Percentiles rank a stretch among this genome's conserved stretches.
Evolutionary conservation across 2,888 invertebrate genomes (phyloP).

Genomic region (Cataglyphis rosenhaueri): DNA sequence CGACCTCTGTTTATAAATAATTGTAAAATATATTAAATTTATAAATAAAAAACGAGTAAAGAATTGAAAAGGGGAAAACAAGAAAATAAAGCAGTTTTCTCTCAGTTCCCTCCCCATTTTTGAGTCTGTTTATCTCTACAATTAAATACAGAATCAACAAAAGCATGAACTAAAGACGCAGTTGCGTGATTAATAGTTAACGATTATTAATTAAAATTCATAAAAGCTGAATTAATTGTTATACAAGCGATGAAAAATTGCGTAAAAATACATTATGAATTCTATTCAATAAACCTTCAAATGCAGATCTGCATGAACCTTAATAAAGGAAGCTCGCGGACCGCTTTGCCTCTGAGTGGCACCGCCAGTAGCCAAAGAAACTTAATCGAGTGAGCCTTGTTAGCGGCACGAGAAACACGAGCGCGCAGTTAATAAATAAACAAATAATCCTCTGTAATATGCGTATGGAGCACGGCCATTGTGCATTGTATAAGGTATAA

Average conservation of each 20-base stretch:
- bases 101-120: neutral
- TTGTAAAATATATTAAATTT: neutral
- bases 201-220: no score
- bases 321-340: neutral
- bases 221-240: neutral
- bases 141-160: neutral
- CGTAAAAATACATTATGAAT: neutral
- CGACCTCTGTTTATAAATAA: no score
- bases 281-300: neutral
- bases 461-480: slow-evolving; percentile 65
- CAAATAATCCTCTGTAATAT: slow-evolving; percentile 69
- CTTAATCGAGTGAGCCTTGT: slow-evolving; percentile 52
- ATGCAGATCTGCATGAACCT: neutral
- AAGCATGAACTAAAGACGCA: neutral
- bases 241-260: neutral
- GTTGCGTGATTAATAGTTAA: no score
- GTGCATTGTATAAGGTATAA: slow-evolving; percentile 67
- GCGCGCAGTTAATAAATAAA: slow-evolving; percentile 71
- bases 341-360: neutral
- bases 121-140: neutral
- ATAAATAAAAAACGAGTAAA: neutral
- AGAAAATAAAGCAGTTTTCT: neutral
- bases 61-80: neutral
- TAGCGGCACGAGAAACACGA: slow-evolving; percentile 50
- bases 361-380: slow-evolving; percentile 28